Percentiles rank a stretch among this genome's conserved stretches.
Conservation (phyloP, 2,797 vertebrate genomes). For the Petrocephalus sullivani region DNA sequence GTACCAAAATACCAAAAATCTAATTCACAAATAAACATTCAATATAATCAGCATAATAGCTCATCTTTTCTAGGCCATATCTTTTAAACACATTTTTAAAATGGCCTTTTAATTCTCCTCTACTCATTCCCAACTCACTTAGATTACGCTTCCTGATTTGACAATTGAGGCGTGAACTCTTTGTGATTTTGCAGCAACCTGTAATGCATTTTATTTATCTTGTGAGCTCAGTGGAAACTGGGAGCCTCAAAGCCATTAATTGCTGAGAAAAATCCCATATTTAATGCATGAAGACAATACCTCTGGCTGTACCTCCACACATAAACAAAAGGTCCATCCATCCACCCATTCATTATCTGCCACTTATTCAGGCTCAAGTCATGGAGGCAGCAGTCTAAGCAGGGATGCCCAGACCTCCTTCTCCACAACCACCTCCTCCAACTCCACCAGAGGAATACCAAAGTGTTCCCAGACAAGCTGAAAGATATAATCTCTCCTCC, state of each 20-base stretch:
- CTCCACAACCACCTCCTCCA: too few relatives aligned
- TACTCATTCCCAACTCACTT: background rate
- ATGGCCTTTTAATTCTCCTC: background rate
- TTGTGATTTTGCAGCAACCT: background rate
- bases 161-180: background rate
- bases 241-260: background rate
- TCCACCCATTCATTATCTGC: too few relatives aligned
- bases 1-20: background rate
- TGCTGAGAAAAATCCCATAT: background rate
- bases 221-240: background rate
- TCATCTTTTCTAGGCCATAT: background rate
- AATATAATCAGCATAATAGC: background rate
- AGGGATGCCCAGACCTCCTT: too few relatives aligned
- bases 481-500: too few relatives aligned
- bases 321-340: background rate
- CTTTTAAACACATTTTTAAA: background rate
- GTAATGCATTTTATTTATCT: background rate
- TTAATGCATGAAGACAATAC: background rate
- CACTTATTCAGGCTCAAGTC: too few relatives aligned
- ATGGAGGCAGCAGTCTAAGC: too few relatives aligned
- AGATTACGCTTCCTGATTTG: background rate
- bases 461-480: too few relatives aligned
- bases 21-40: constrained; percentile 9
- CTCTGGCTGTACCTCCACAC: background rate
- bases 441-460: too few relatives aligned